Percentiles rank a stretch among this genome's conserved stretches.
These are phyloP conservation scores for Characodon lateralis DNA, from an alignment of 2,797 vertebrate genomes.

Conservation along the genomic window DNA sequence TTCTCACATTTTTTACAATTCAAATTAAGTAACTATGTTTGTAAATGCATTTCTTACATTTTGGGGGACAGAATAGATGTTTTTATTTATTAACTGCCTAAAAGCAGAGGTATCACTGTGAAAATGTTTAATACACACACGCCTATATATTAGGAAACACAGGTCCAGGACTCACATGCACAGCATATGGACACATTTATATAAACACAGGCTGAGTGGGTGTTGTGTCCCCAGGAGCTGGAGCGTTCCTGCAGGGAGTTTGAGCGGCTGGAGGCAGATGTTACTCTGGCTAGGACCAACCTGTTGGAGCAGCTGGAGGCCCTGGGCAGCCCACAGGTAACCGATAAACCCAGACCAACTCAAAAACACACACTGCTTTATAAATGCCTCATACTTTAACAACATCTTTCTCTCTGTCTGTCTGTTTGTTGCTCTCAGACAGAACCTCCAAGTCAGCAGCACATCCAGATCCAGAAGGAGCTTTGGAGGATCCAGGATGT, in stretches of 20 bases:
- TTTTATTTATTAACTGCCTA: not conserved
- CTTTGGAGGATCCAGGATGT: slow-evolving; percentile 98
- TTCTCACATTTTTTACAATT: too few species aligned
- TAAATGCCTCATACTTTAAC: not conserved
- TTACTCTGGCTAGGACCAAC: slow-evolving; percentile 86
- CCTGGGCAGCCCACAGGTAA: slow-evolving; percentile 84
- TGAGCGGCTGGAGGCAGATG: slow-evolving; percentile 89
- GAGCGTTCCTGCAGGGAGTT: slow-evolving; percentile 92
- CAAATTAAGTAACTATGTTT: not conserved
- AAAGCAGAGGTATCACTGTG: not conserved
- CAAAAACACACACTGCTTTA: slow-evolving; percentile 4
- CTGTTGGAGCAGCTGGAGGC: slow-evolving; percentile 91
- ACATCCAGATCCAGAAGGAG: slow-evolving; percentile 96
- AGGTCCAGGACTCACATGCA: not conserved
- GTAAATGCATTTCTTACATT: not conserved
- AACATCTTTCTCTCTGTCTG: not conserved
- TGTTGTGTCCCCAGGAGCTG: slow-evolving; percentile 83
- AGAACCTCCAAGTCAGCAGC: slow-evolving; percentile 91
- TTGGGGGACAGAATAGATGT: too few species aligned
- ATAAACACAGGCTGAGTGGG: not conserved
- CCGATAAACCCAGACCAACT: not conserved
- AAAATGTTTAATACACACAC: not conserved
- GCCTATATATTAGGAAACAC: not conserved
- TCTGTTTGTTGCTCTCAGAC: slow-evolving; percentile 75
- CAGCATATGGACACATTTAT: not conserved